Evolutionary conservation across 2,113 vertebrate genomes (phyloP).

Genomic region (Vireo altiloquus): DNA sequence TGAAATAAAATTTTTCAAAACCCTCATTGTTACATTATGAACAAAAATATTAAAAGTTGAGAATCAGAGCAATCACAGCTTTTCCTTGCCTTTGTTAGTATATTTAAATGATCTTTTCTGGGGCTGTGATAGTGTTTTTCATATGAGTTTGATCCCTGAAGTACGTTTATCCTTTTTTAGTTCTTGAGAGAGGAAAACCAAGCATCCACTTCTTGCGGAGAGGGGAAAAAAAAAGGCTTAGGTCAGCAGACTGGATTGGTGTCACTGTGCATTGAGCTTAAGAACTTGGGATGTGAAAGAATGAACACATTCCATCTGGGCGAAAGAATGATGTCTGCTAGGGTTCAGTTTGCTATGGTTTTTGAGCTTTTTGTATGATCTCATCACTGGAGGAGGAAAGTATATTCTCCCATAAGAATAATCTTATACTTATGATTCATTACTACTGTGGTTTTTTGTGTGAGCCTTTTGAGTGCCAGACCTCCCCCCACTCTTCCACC

Average conservation of each 20-base stretch:
- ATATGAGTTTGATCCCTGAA: not conserved
- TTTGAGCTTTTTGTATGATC: conserved; percentile 52
- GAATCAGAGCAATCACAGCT: not conserved
- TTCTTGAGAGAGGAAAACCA: not conserved
- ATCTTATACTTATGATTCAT: conserved; percentile 49
- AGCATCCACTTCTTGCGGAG: not conserved
- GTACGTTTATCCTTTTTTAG: not conserved
- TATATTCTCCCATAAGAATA: conserved; percentile 57
- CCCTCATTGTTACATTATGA: not conserved
- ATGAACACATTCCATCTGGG: conserved; percentile 24
- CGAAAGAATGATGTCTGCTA: not conserved
- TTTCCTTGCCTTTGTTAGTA: not conserved
- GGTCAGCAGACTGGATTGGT: conserved; percentile 5
- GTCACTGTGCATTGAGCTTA: not conserved
- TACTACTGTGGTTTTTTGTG: conserved; percentile 52
- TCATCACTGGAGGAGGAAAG: conserved; percentile 60
- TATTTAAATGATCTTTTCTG: not conserved
- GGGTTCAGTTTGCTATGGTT: conserved; percentile 16
- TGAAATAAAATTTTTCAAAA: not conserved
- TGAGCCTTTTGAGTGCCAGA: conserved; percentile 52
- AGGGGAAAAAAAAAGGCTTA: not conserved
- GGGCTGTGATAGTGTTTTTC: not conserved
- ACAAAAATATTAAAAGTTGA: not conserved
- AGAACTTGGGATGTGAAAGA: conserved; percentile 22
- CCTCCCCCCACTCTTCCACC: conserved; percentile 30